These are phyloP conservation scores for Anniella stebbinsi DNA, from an alignment of 2,797 vertebrate species.

Conservation along the genomic window DNA sequence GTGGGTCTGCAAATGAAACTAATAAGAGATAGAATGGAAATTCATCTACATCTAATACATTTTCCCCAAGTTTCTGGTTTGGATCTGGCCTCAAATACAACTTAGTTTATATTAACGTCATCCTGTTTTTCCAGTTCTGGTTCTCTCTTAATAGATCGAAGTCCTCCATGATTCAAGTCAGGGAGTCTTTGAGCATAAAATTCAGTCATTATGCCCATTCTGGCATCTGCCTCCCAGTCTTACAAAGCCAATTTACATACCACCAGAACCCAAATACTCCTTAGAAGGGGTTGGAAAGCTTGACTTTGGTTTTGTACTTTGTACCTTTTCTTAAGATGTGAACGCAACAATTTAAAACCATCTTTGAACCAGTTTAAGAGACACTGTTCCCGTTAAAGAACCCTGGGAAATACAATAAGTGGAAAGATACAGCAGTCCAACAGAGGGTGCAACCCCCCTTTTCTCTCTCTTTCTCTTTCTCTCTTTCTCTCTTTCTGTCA, in stretches of 20 bases:
- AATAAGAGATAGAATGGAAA: not conserved
- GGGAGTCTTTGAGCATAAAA: not conserved
- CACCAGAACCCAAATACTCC: not conserved
- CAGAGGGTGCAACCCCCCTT: not conserved
- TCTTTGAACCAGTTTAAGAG: not conserved
- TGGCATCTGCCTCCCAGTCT: not conserved
- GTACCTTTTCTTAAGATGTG: not conserved
- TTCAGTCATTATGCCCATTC: not conserved
- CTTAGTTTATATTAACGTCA: not conserved
- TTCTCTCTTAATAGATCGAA: not conserved
- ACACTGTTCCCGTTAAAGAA: not conserved
- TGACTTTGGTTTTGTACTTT: not conserved
- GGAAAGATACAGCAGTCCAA: not conserved
- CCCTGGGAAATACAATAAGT: not conserved
- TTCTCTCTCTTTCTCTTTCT: not conserved
- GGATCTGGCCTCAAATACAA: not conserved
- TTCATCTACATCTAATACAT: not conserved
- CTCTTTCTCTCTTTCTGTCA: not conserved
- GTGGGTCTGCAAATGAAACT: slow-evolving; percentile 70
- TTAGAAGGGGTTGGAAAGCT: not conserved
- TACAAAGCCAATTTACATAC: not conserved
- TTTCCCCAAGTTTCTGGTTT: not conserved
- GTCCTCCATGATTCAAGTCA: not conserved
- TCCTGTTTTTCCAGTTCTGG: too few relatives aligned
- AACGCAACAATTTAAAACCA: not conserved